These are phyloP conservation scores for Mystacides longicornis DNA, from an alignment of 2,888 invertebrate genomes.

Conservation along the genomic window DNA sequence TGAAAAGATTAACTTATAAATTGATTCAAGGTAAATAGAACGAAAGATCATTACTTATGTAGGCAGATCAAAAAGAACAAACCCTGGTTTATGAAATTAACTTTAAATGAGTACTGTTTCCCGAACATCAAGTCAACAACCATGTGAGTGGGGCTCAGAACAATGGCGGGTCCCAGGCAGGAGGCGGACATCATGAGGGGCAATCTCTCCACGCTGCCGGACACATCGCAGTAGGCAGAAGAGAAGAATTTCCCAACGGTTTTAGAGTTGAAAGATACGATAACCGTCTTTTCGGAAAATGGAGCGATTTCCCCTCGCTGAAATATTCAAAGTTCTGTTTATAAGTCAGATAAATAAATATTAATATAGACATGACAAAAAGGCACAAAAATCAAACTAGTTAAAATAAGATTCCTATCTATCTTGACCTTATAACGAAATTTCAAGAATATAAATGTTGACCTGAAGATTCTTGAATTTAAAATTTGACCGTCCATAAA, in stretches of 20 bases:
- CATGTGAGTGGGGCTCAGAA: conserved; percentile 1
- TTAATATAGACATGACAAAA: too few relatives aligned
- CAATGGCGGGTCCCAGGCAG: conserved; percentile 9
- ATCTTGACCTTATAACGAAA: too few relatives aligned
- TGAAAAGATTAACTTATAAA: conserved; percentile 5
- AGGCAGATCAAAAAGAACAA: neutral
- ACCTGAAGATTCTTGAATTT: too few relatives aligned
- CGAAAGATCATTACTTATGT: neutral
- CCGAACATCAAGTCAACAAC: conserved; percentile 6
- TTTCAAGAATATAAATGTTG: too few relatives aligned
- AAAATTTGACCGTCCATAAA: too few relatives aligned
- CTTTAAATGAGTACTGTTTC: neutral
- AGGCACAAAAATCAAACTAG: too few relatives aligned
- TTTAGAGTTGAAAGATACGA: conserved; percentile 11
- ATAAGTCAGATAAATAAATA: too few relatives aligned
- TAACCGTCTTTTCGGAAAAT: conserved; percentile 9
- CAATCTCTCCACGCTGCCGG: conserved; percentile 10
- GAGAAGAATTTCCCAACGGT: conserved; percentile 3
- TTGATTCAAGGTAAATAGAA: neutral
- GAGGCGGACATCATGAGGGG: conserved; percentile 8
- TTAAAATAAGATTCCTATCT: too few relatives aligned
- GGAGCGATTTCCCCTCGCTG: conserved; percentile 9
- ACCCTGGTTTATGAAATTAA: conserved; percentile 10
- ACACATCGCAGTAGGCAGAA: conserved; percentile 11
- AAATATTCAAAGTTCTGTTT: too few relatives aligned